Conservation (phyloP, 2,797 vertebrate species). For the Limosa lapponica region DNA sequence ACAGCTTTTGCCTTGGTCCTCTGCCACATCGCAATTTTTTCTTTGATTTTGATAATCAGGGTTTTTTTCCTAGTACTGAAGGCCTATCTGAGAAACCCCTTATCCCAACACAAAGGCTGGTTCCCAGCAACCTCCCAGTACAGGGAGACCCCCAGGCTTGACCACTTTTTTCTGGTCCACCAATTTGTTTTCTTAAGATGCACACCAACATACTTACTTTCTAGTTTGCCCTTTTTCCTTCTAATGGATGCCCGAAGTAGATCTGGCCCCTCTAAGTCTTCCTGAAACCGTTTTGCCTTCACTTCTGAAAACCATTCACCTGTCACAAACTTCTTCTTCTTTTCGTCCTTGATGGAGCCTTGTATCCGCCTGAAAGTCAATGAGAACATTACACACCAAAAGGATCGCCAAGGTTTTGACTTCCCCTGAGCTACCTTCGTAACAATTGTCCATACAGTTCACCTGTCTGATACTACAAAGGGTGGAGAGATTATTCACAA, state of each 20-base stretch:
- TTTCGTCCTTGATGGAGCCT: slow-evolving; percentile 76
- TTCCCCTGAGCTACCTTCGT: neutral
- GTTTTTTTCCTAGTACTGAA: neutral
- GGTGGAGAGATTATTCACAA: neutral
- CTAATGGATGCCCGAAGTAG: slow-evolving; percentile 71
- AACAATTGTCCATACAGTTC: fast-evolving
- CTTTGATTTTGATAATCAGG: neutral
- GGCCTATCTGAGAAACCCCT: neutral
- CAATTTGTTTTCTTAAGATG: neutral
- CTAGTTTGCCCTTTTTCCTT: slow-evolving; percentile 52
- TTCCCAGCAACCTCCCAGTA: neutral
- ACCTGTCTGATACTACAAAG: neutral
- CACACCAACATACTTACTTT: slow-evolving; percentile 54
- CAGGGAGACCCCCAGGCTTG: neutral
- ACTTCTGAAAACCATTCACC: slow-evolving; percentile 76
- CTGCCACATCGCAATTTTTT: neutral
- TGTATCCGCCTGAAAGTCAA: slow-evolving; percentile 65
- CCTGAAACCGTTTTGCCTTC: slow-evolving; percentile 74
- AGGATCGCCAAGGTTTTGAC: neutral
- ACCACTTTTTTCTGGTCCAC: neutral
- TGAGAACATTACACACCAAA: neutral
- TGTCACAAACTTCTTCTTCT: slow-evolving; percentile 78
- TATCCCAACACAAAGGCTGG: neutral
- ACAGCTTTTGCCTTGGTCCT: neutral
- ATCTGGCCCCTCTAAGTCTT: slow-evolving; percentile 67